These are phyloP conservation scores for Conus canariensis DNA, from an alignment of 2,888 invertebrate genomes.

Conservation along the genomic window DNA sequence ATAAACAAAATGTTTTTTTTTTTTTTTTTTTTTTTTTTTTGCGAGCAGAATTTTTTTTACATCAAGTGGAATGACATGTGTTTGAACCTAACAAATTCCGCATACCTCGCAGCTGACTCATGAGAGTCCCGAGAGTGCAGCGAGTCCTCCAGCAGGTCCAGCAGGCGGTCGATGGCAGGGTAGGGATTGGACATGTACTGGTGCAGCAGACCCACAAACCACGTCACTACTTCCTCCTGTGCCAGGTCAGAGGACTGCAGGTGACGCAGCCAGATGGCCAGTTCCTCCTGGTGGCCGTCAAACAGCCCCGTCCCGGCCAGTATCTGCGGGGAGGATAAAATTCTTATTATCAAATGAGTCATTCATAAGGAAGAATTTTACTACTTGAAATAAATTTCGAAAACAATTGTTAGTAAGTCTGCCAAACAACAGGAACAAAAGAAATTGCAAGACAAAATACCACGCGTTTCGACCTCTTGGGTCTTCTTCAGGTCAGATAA, in stretches of 20 bases:
- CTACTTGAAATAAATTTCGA: no score
- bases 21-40: no score
- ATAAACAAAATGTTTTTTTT: no score
- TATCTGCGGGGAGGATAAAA: conserved; percentile 52
- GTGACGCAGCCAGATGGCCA: conserved; percentile 60
- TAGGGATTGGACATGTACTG: conserved; percentile 65
- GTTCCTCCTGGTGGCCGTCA: conserved; percentile 58
- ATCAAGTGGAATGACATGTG: no score
- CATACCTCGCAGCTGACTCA: neutral
- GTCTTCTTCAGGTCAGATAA: no score
- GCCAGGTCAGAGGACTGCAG: neutral
- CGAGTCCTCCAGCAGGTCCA: conserved; percentile 44
- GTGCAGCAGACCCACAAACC: conserved; percentile 58
- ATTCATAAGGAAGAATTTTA: conserved; percentile 2
- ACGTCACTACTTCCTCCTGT: conserved; percentile 50
- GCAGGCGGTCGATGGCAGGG: conserved; percentile 61
- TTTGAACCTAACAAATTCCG: no score
- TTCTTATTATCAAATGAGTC: neutral
- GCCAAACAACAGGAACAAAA: no score
- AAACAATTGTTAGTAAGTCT: no score
- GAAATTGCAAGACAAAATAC: no score
- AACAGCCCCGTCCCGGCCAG: conserved; percentile 63
- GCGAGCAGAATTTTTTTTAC: no score
- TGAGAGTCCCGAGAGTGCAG: neutral
- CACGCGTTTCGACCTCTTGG: no score